A percentile compares a stretch with the other conserved stretches of the same genome.
These are phyloP conservation scores for Neomorphus geoffroyi DNA, from an alignment of 2,797 vertebrate species.

Conservation along the genomic window DNA sequence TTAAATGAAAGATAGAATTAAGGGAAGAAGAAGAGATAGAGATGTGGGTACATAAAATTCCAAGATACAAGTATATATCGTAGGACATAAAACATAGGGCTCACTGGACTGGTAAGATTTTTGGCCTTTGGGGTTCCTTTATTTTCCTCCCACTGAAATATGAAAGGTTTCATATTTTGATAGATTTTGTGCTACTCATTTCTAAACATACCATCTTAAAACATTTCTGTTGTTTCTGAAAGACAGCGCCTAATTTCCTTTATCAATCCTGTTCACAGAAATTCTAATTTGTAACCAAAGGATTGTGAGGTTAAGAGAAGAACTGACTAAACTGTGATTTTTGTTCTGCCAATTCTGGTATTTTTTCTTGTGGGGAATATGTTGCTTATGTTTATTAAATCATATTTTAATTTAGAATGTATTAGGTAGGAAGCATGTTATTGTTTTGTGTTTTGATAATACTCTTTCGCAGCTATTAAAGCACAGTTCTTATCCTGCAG, in stretches of 20 bases:
- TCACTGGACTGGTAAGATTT: background rate
- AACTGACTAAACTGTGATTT: conserved; percentile 69
- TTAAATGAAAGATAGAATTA: background rate
- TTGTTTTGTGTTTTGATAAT: conserved; percentile 66
- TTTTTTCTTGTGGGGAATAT: conserved; percentile 16
- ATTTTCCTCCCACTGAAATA: background rate
- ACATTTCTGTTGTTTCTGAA: conserved; percentile 39
- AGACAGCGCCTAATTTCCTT: conserved; percentile 53
- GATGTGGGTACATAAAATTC: background rate
- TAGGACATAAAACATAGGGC: background rate
- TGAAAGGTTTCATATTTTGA: conserved; percentile 40
- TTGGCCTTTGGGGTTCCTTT: background rate
- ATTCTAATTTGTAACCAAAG: conserved; percentile 67
- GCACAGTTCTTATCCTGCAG: conserved; percentile 56
- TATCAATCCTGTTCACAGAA: conserved; percentile 64
- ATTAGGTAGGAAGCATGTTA: conserved; percentile 52
- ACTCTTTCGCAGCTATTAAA: conserved; percentile 63
- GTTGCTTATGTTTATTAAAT: conserved; percentile 62
- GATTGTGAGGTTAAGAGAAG: conserved; percentile 48
- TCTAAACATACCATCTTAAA: conserved; percentile 43
- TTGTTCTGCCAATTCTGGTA: conserved; percentile 63
- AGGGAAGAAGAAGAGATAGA: background rate
- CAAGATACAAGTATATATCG: background rate
- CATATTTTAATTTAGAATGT: conserved; percentile 57
- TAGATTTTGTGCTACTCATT: conserved; percentile 35